Conservation (phyloP, 2,888 invertebrate genomes). For the Chymomyza procnemis region DNA sequence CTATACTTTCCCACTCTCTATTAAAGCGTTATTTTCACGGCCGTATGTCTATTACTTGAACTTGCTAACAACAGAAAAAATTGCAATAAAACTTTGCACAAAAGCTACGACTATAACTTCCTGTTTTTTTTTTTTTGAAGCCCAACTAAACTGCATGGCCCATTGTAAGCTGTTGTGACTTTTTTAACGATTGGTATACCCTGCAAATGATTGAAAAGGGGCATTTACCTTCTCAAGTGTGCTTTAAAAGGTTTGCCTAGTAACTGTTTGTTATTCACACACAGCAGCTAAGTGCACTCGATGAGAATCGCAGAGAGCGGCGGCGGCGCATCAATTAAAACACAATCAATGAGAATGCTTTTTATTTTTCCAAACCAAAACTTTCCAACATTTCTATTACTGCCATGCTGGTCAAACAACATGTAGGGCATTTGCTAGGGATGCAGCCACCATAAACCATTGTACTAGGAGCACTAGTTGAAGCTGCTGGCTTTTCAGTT, state of each 20-base stretch:
- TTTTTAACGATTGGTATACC: conserved; percentile 4
- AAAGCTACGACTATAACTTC: too few species aligned
- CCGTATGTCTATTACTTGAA: too few species aligned
- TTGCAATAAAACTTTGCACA: too few species aligned
- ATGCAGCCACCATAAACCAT: neutral
- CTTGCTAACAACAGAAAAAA: too few species aligned
- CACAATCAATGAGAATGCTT: neutral
- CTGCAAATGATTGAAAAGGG: neutral
- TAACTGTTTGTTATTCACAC: neutral
- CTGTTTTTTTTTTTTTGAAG: neutral
- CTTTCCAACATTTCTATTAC: neutral
- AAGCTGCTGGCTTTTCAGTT: neutral
- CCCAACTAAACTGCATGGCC: neutral
- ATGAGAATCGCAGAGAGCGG: neutral
- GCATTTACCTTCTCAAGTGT: neutral
- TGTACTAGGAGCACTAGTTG: neutral
- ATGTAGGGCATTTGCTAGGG: neutral
- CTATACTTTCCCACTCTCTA: too few species aligned
- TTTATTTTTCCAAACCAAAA: neutral
- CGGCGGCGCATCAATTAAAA: neutral
- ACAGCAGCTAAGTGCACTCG: neutral
- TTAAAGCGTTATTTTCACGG: too few species aligned
- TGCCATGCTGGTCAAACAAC: neutral
- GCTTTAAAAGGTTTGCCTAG: neutral
- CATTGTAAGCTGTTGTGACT: conserved; percentile 2